Evolutionary conservation across 2,113 vertebrate species (phyloP).

Genomic region (Ovis canadensis): DNA sequence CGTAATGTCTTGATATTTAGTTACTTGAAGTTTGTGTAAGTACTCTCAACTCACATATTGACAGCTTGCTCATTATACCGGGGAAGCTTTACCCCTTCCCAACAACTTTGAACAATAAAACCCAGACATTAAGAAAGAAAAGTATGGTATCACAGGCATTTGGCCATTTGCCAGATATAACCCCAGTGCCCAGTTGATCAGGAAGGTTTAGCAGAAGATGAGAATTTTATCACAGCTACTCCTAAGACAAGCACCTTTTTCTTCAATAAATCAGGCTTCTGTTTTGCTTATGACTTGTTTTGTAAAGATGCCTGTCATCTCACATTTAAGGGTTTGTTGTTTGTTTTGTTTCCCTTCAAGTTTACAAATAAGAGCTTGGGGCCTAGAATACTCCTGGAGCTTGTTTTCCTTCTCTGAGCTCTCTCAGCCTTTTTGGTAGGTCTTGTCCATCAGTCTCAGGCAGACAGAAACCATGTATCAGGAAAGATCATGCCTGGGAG

Average conservation of each 20-base stretch:
- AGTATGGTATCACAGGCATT: not conserved
- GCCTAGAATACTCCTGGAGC: not conserved
- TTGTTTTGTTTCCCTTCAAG: not conserved
- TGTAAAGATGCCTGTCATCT: not conserved
- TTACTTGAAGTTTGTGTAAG: not conserved
- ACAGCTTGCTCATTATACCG: not conserved
- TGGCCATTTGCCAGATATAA: not conserved
- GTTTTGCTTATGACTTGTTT: not conserved
- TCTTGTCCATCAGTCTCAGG: not conserved
- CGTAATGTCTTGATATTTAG: not conserved
- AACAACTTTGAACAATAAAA: not conserved
- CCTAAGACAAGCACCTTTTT: not conserved
- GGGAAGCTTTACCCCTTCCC: not conserved
- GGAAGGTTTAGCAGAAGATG: not conserved
- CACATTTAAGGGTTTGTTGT: not conserved
- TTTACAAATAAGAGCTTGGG: not conserved
- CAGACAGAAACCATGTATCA: not conserved
- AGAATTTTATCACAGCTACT: not conserved
- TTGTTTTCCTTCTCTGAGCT: not conserved
- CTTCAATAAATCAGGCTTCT: not conserved
- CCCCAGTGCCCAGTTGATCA: too few species aligned
- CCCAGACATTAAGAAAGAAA: not conserved
- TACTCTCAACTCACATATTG: not conserved
- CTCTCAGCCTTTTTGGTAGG: not conserved
- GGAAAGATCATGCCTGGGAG: not conserved